Evolutionary conservation across 2,113 vertebrate species (phyloP), one percentile per base, ranked within the genome.

Genomic region (Clarias gariepinus): DNA sequence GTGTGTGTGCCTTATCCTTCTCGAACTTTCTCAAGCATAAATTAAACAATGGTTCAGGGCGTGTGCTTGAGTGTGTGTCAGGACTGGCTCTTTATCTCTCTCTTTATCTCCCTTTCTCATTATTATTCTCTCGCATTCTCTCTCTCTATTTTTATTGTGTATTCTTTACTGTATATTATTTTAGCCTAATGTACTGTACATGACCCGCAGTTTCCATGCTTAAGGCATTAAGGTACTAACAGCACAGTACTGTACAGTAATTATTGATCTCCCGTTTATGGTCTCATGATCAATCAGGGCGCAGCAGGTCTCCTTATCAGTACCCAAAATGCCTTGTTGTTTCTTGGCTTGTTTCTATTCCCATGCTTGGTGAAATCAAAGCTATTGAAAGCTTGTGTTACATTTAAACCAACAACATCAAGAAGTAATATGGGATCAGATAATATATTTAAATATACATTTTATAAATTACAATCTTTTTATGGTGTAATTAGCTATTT

Each of bases 101-200:
- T 41, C 16, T 69, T 28, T 36, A 52, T 73, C 82, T 74, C 55
- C 12, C 30, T 60, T 6, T n/a, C 30, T 63, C 58, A 25, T 9
- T 23, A 3, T 36, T 18, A 18, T n/a, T 18, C n/a, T 30, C 28
- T 55, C 16, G 1, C 57, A 13, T 1, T 73, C 9, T 61, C 63
- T 61, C 63, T 68, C n/a, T 52, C 57, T 25, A 7, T 25, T 25
- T 76, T 89, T 86, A 80, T 74, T 76, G 86, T 87, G 82, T 57
- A 60, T 21, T 68, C 16, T 15, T 21, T 58, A 53, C 0, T 30
- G 1, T 53, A 16, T 63, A 12, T 66, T 82, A 82, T 60, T 82
- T 25, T 71, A 73, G 53, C 8, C 16, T 25, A 28, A 52, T 4
- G 18, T n/a, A 30, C 23, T 4, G 18, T n/a, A 30, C 23, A 71